A percentile compares a stretch with the other conserved stretches of the same genome.
phyloP scores from a whole-genome alignment of 1,140 invertebrate species.

The Homalodisca vitripennis region DNA sequence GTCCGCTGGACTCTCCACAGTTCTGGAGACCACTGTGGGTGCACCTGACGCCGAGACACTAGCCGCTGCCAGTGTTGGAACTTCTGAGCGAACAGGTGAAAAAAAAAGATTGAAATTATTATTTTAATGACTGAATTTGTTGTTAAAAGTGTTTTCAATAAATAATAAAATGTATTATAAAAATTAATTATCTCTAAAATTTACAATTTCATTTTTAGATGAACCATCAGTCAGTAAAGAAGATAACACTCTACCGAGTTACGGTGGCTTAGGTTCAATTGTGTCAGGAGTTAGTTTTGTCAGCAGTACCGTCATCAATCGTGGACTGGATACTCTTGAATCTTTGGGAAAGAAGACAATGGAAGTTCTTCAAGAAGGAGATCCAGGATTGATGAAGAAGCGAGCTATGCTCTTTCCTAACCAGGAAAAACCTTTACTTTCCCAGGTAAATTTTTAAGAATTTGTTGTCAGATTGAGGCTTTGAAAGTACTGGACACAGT shows the following conservation, averaged over 20 bases:
- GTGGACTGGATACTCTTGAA: constrained; percentile 85
- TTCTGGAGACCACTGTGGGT: constrained; percentile 73
- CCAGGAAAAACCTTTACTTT: constrained; percentile 57
- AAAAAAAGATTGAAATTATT: no score
- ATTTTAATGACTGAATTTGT: no score
- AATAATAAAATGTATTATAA: no score
- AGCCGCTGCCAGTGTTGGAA: background rate
- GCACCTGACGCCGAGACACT: constrained; percentile 74
- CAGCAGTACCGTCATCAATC: constrained; percentile 76
- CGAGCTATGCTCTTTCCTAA: constrained; percentile 69
- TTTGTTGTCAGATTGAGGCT: no score
- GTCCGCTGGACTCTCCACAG: constrained; percentile 60
- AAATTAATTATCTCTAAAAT: no score
- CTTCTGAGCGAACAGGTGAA: no score
- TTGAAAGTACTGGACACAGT: no score
- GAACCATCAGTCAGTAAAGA: constrained; percentile 17
- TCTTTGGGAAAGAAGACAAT: constrained; percentile 92
- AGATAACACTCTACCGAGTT: no score
- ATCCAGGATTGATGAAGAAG: constrained; percentile 83
- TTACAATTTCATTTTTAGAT: no score
- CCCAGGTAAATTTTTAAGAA: no score
- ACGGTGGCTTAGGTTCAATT: constrained; percentile 19
- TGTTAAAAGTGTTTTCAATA: no score
- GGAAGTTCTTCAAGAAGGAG: constrained; percentile 86
- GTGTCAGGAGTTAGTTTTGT: constrained; percentile 33